Evolutionary conservation across 1,140 invertebrate genomes (phyloP).

Genomic region (Pogonus chalceus): DNA sequence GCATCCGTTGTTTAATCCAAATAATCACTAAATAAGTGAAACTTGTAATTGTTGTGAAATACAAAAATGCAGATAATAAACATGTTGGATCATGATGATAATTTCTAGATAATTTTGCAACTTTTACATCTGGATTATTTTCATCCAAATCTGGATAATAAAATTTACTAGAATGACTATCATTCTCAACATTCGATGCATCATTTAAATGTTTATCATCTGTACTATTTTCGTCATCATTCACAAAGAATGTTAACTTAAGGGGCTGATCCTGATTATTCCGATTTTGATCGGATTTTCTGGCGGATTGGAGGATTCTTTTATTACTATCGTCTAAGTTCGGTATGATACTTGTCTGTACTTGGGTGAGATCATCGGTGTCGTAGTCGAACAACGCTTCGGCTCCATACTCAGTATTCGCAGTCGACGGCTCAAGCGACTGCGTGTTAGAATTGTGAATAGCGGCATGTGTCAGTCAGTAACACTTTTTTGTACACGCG

Average conservation of each 20-base stretch:
- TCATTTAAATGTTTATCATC: slow-evolving; percentile 11
- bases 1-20: slow-evolving; percentile 34
- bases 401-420: slow-evolving; percentile 14
- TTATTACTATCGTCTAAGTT: neutral
- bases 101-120: slow-evolving; percentile 4
- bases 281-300: neutral
- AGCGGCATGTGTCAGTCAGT: slow-evolving; percentile 44
- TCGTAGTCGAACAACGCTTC: slow-evolving; percentile 18
- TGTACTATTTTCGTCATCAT: slow-evolving; percentile 21
- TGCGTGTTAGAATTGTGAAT: slow-evolving; percentile 33
- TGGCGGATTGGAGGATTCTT: neutral
- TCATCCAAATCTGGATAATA: slow-evolving; percentile 11
- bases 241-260: slow-evolving; percentile 29
- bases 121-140: slow-evolving; percentile 7
- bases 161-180: slow-evolving; percentile 4
- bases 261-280: slow-evolving; percentile 15
- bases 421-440: slow-evolving; percentile 15
- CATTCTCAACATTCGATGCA: slow-evolving; percentile 22
- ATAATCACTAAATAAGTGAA: slow-evolving; percentile 31
- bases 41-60: slow-evolving; percentile 32
- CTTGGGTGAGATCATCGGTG: slow-evolving; percentile 18
- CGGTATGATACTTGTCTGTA: neutral
- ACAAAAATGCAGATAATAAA: slow-evolving; percentile 31
- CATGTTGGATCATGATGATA: slow-evolving; percentile 27
- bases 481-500: slow-evolving; percentile 75